Percentiles rank a stretch among this genome's conserved stretches.
phyloP scores from a whole-genome alignment of 1,140 invertebrate species.

The Lepidurus couesii region DNA sequence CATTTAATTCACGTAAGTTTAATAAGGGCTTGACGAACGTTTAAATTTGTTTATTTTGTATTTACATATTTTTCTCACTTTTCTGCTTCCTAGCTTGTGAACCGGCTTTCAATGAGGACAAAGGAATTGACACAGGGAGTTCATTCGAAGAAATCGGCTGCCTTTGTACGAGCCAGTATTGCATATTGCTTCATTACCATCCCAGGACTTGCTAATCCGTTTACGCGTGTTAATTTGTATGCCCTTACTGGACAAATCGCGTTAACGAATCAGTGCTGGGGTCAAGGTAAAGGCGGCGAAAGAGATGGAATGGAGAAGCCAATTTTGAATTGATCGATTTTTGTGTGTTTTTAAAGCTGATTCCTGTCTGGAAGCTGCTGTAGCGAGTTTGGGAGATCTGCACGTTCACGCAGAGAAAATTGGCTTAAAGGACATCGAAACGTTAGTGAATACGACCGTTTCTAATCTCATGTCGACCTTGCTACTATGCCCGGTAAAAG shows the following conservation, averaged over 20 bases:
- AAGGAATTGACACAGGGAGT: constrained; percentile 64
- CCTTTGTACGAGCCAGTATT: constrained; percentile 87
- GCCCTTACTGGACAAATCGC: constrained; percentile 81
- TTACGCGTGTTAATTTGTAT: constrained; percentile 74
- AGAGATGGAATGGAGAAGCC: background rate
- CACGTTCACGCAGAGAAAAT: constrained; percentile 39
- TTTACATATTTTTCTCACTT: background rate
- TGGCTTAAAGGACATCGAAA: background rate
- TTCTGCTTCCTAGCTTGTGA: constrained; percentile 59
- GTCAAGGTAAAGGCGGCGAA: constrained; percentile 64
- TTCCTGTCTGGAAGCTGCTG: constrained; percentile 78
- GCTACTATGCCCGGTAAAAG: constrained; percentile 73
- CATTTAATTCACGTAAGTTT: constrained; percentile 71
- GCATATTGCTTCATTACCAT: constrained; percentile 94
- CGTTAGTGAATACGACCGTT: constrained; percentile 35
- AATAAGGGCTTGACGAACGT: constrained; percentile 29
- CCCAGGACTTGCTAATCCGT: constrained; percentile 75
- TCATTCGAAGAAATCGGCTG: constrained; percentile 70
- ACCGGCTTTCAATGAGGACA: constrained; percentile 67
- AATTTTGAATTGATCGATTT: constrained; percentile 16
- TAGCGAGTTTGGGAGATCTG: constrained; percentile 64
- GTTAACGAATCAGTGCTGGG: constrained; percentile 79
- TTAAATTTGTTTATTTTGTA: constrained; percentile 32
- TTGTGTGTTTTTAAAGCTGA: constrained; percentile 60
- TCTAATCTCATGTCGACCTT: constrained; percentile 72